A percentile compares a stretch with the other conserved stretches of the same genome.
Conservation (phyloP, 2,113 vertebrate species). For the Scytalopus superciliaris region DNA sequence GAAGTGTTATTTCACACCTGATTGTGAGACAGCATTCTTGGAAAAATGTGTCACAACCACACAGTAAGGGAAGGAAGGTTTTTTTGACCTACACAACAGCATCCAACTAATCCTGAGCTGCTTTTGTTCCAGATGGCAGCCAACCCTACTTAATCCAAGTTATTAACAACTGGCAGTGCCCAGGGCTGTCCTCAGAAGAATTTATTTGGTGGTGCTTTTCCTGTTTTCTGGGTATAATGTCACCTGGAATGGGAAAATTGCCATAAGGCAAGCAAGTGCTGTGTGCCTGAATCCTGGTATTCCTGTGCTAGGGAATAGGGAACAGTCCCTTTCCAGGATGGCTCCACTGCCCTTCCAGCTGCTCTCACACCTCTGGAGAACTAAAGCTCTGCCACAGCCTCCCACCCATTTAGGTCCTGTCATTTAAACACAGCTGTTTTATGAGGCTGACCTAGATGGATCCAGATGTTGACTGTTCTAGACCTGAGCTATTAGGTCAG, state of each 20-base stretch:
- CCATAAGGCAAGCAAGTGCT: not conserved
- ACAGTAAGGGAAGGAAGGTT: not conserved
- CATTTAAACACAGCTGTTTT: not conserved
- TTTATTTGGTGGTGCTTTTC: not conserved
- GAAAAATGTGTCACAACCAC: not conserved
- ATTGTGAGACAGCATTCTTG: not conserved
- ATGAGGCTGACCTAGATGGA: not conserved
- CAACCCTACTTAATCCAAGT: slow-evolving; percentile 13
- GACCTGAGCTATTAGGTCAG: not conserved
- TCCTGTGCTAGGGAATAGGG: not conserved
- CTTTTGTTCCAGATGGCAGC: slow-evolving; percentile 9
- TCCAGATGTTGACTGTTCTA: not conserved
- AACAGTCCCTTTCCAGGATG: not conserved
- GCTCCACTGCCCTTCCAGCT: not conserved
- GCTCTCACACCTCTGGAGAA: not conserved
- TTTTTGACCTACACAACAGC: not conserved
- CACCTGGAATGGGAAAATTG: not conserved
- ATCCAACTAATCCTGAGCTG: not conserved
- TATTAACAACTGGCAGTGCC: not conserved
- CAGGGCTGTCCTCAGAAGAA: not conserved
- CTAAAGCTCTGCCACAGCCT: not conserved
- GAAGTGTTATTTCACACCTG: not conserved
- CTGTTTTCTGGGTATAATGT: not conserved
- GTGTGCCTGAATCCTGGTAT: not conserved
- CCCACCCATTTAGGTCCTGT: not conserved